Conservation (phyloP, 2,113 vertebrate species). For the Harpagus bidentatus region DNA sequence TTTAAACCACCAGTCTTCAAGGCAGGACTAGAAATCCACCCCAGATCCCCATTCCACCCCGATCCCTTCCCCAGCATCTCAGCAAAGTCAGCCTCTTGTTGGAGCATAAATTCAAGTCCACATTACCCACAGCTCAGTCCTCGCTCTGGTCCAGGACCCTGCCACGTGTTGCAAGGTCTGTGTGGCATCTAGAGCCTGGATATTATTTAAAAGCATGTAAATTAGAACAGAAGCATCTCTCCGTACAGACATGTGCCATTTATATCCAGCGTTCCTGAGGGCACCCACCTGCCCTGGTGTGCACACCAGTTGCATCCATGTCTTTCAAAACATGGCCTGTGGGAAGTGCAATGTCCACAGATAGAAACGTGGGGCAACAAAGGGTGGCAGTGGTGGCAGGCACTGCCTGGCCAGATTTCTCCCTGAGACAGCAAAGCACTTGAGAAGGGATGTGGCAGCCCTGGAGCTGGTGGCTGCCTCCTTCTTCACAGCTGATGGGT, state of each 20-base stretch:
- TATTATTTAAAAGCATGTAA: background rate
- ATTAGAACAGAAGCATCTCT: background rate
- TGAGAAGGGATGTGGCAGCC: background rate
- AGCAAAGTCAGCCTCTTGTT: background rate
- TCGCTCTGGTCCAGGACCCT: background rate
- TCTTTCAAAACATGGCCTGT: background rate
- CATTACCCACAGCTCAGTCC: background rate
- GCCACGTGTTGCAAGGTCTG: background rate
- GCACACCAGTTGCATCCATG: rapidly evolving
- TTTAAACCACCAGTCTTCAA: background rate
- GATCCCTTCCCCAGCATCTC: background rate
- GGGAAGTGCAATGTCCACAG: background rate
- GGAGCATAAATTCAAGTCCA: background rate
- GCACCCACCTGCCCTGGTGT: background rate
- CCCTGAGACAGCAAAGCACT: background rate
- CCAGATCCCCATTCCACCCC: background rate
- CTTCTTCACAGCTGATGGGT: background rate
- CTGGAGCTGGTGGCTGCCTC: background rate
- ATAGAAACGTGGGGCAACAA: rapidly evolving
- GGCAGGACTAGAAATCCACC: background rate
- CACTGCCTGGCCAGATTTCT: background rate
- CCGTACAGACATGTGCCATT: background rate
- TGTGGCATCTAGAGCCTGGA: background rate
- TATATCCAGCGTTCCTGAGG: background rate
- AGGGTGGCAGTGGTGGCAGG: background rate